Evolutionary conservation across 2,797 vertebrate genomes (phyloP).

Genomic region (Sarcoramphus papa): DNA sequence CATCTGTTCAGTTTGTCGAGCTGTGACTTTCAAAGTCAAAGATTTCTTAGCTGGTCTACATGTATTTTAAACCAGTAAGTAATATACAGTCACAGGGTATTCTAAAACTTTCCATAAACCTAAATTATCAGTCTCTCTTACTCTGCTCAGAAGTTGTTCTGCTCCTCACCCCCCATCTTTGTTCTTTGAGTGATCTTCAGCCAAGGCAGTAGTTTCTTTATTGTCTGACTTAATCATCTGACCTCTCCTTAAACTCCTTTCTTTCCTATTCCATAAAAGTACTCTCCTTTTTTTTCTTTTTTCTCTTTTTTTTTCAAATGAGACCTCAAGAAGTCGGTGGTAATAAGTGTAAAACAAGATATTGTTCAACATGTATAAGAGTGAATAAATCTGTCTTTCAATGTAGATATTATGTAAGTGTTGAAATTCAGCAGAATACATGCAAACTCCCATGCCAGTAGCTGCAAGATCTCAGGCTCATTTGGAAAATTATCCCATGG

Average conservation of each 20-base stretch:
- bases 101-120: not conserved
- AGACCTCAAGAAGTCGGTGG: not conserved
- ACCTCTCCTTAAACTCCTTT: not conserved
- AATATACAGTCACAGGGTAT: not conserved
- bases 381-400: not conserved
- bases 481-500: not conserved
- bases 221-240: not conserved
- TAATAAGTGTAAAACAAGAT: not conserved
- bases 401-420: not conserved
- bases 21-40: not conserved
- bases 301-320: not conserved
- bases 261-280: not conserved
- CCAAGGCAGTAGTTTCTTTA: not conserved
- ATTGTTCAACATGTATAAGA: not conserved
- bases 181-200: not conserved
- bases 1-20: not conserved
- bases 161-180: not conserved
- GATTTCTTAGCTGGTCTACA: not conserved
- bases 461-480: not conserved
- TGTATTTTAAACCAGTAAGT: not conserved
- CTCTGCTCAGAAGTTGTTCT: not conserved
- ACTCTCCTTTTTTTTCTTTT: accelerated
- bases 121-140: not conserved
- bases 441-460: not conserved
- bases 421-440: not conserved